Base-by-base conservation (phyloP, 1,140 invertebrate species). In the Myzus persicae region DNA sequence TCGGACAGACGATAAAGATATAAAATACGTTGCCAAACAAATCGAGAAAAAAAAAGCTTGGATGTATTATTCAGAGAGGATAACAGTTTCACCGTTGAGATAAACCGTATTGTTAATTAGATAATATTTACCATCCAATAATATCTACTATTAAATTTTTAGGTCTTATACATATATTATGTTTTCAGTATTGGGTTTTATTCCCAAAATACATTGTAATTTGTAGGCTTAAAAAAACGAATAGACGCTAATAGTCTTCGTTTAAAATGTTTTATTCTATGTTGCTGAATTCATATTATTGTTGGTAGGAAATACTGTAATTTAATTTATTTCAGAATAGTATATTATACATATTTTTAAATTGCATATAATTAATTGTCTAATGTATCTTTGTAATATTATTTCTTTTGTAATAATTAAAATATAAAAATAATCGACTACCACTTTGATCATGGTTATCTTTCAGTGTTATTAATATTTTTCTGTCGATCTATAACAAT, bases 51-150 rank as follows among this genome's bases (percentile, higher is more conserved):
- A 84, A 51, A 93, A 42, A 6, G 38, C 38, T 6, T 93, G 76
- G 81, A 84, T 93, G 91, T 93, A 48, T 93, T 84, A 26, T 51
- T 84, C 91, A 51, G 76, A 93, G 54, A 44, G 11, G 36, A 93
- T 84, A 46, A 40, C 81, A 31, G 24, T 93, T 48, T 93, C 67
- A 9, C 76, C 91, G 24, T 93, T 93, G 76, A 84, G 54, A 40
- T 93, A 84, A 84, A 84, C 26, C 31, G 59, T 67, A 31, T 31
- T 0, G 11, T n/a, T 67, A n/a, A 67, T 67, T 67, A 31, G 31
- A 11, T 31, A n/a, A n/a, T 67, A 67, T 67, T 67, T 67, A n/a
- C 9, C 14, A n/a, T 67, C 11, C 11, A 31, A 31, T 31, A n/a
- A 1, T n/a, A 67, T 67, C 4, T 67, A 14, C 14, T n/a, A n/a